phyloP scores from a whole-genome alignment of 2,797 vertebrate genomes.

The Clarias laeviceps region DNA sequence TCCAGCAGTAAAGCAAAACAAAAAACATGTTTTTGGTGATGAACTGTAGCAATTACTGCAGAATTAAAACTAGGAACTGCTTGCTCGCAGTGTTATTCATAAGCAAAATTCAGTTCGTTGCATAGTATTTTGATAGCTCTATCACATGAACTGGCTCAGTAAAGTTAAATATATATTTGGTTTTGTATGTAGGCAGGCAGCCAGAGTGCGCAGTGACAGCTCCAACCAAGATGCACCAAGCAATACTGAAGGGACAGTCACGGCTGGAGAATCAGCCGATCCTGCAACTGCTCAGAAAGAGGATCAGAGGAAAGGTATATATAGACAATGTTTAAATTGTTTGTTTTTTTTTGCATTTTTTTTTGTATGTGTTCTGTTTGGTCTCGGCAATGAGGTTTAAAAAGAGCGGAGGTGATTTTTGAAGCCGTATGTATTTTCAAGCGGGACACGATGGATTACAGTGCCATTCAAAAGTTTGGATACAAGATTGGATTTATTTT shows the following conservation, averaged over 20 bases:
- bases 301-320: conserved; percentile 76
- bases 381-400: background rate
- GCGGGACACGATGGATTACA: background rate
- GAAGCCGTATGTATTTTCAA: background rate
- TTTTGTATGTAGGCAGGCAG: conserved; percentile 62
- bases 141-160: background rate
- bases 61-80: background rate
- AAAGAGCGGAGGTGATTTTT: background rate
- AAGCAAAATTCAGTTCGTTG: background rate
- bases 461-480: no score
- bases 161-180: background rate
- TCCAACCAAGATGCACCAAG: conserved; percentile 68
- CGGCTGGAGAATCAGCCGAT: conserved; percentile 60
- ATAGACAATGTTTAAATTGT: background rate
- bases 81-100: background rate
- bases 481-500: no score
- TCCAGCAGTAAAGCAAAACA: background rate
- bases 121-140: background rate
- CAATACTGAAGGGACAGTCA: conserved; percentile 56
- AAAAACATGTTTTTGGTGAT: background rate
- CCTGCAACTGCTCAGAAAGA: conserved; percentile 59
- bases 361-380: background rate
- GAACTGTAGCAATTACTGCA: background rate
- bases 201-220: conserved; percentile 82
- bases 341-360: background rate